These are phyloP conservation scores for Erpetoichthys calabaricus DNA, from an alignment of 2,797 vertebrate genomes.

Conservation along the genomic window DNA sequence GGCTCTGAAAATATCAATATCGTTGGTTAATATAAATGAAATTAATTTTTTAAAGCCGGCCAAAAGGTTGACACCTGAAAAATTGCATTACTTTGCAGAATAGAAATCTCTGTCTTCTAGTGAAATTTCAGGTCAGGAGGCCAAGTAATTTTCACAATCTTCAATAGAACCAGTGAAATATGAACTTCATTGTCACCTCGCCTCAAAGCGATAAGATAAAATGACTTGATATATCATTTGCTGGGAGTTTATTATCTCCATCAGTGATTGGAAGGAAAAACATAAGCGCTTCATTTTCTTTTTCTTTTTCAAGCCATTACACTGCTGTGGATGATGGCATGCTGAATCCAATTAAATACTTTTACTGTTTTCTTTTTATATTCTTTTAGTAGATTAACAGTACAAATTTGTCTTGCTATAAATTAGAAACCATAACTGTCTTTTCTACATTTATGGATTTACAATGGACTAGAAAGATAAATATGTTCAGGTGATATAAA, in stretches of 20 bases:
- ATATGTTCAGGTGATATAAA: too few relatives aligned
- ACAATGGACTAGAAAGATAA: too few relatives aligned
- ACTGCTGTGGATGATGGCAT: background rate
- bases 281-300: constrained; percentile 34
- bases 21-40: constrained; percentile 74
- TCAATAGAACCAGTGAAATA: constrained; percentile 70
- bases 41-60: constrained; percentile 66
- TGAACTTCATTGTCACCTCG: constrained; percentile 73
- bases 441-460: too few relatives aligned
- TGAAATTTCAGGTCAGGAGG: constrained; percentile 72
- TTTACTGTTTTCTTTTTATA: too few relatives aligned
- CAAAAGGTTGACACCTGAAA: constrained; percentile 75
- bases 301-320: constrained; percentile 4
- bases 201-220: constrained; percentile 69
- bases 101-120: constrained; percentile 72
- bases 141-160: constrained; percentile 73
- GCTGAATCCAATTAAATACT: too few relatives aligned
- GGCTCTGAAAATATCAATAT: constrained; percentile 63
- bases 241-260: constrained; percentile 64
- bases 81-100: constrained; percentile 72
- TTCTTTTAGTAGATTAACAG: too few relatives aligned
- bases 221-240: constrained; percentile 75
- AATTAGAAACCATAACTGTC: too few relatives aligned
- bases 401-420: too few relatives aligned
- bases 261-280: constrained; percentile 66